These are phyloP conservation scores for Pseudeuparius sepicola DNA, from an alignment of 2,888 invertebrate species.

Conservation along the genomic window DNA sequence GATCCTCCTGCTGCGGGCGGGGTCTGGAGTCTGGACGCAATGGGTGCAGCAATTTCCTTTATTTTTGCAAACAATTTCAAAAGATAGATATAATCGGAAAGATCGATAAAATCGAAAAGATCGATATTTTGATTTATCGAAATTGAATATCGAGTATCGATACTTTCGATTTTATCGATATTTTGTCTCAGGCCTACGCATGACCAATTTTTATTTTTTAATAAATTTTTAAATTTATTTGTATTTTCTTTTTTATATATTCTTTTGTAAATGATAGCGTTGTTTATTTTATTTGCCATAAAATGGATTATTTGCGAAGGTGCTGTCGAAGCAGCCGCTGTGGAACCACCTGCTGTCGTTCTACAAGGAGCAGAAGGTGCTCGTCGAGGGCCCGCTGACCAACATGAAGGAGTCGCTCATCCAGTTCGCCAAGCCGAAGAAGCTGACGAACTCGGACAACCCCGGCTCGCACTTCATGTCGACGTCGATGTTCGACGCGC, in stretches of 20 bases:
- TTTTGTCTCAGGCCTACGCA: no score
- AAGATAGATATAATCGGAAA: no score
- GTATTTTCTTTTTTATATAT: no score
- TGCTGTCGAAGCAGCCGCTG: conserved; percentile 92
- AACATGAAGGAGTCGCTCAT: conserved; percentile 95
- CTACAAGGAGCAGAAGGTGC: conserved; percentile 89
- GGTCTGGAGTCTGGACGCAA: no score
- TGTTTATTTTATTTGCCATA: conserved; percentile 6
- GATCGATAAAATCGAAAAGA: no score
- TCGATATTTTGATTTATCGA: no score
- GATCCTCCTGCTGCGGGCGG: no score
- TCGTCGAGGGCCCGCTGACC: conserved; percentile 95
- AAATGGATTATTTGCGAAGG: conserved; percentile 98
- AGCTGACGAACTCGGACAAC: conserved; percentile 86
- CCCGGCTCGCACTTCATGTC: conserved; percentile 98
- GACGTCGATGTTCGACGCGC: conserved; percentile 92
- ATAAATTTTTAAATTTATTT: conserved; percentile 1
- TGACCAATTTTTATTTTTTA: conserved; percentile 3
- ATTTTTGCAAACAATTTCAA: no score
- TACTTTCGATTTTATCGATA: no score
- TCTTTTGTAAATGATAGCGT: neutral
- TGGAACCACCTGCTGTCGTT: conserved; percentile 98
- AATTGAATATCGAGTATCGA: no score
- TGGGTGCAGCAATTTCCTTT: no score
- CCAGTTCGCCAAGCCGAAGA: conserved; percentile 95